Evolutionary conservation across 2,888 invertebrate species (phyloP), one percentile per base, ranked within the genome.

Genomic region (Blera fallax): DNA sequence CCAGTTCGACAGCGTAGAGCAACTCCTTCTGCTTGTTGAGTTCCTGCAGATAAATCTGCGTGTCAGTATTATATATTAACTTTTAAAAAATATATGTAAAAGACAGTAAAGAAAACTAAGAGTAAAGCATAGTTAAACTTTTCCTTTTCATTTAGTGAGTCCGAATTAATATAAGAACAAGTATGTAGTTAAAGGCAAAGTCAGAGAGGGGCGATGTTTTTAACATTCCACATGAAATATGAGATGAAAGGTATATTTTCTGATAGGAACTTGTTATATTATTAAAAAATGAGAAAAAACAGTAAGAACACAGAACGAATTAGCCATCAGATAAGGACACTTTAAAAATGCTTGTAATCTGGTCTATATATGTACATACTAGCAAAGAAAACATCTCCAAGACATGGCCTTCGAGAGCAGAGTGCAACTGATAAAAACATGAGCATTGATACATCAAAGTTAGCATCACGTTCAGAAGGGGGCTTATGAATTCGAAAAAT

Each of bases 11-110:
- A 92, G 96, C 95, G 94, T 95, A 94, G 93, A 96, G 94, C 93
- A 96, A 94, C 94, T 96, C 96, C 93, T 95, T 95, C 93, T 96
- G 96, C 93, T 96, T 96, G 94, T 94, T 96, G 94, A 97, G 95
- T 95, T 97, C 97, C 93, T 97, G 96, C 94, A 95, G 95, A 94
- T 96, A 96, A 93, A 96, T 95, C 96, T 96, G 96, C 94, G 94
- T 92, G 91, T 93, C 93, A 90, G 91, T 92, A 92, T 80, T 40
- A 60, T 72, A 29, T 65, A 40, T 76, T 62, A 78, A 24, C 62
- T 45, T n/a, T 70, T 65, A 14, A 40, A n/a, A 69, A 87, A 45
- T 21, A 10, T 64, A 69, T 27, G 65, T 64, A 50, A 64, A 52
- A 54, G 21, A 67, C 34, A 72, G 29, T 60, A 72, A 74, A 74